phyloP scores from a whole-genome alignment of 2,888 invertebrate species.

The Ochropleura plecta region DNA sequence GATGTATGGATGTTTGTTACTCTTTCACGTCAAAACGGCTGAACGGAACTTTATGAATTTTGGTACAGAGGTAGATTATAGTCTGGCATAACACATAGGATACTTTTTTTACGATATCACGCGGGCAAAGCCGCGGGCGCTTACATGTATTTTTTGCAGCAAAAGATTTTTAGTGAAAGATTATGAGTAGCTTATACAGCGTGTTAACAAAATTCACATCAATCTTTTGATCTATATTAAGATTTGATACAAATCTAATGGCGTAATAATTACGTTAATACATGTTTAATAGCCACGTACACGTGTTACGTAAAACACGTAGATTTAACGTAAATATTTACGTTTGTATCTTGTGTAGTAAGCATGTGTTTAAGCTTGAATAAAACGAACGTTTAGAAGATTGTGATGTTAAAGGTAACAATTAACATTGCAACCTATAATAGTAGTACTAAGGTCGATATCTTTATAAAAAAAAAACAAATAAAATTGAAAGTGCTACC shows the following conservation, averaged over 20 bases:
- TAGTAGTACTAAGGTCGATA: too few relatives aligned
- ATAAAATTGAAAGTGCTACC: too few relatives aligned
- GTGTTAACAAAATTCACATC: not conserved
- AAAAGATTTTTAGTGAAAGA: not conserved
- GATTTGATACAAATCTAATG: constrained; percentile 1
- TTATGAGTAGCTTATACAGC: not conserved
- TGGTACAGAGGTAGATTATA: too few relatives aligned
- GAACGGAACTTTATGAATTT: too few relatives aligned
- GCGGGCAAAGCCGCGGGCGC: too few relatives aligned
- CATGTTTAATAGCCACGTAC: constrained; percentile 26
- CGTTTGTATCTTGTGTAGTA: constrained; percentile 12
- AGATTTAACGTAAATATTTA: constrained; percentile 51
- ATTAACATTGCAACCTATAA: too few relatives aligned
- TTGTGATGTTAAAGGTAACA: not conserved
- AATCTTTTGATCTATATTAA: constrained; percentile 44
- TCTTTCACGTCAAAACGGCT: too few relatives aligned
- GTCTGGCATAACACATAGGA: too few relatives aligned
- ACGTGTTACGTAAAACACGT: constrained; percentile 50
- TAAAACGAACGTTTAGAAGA: not conserved
- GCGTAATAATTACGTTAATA: constrained; percentile 32
- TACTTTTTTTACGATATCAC: too few relatives aligned
- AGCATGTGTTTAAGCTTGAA: constrained; percentile 13
- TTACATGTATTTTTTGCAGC: not conserved
- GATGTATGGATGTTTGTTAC: too few relatives aligned
- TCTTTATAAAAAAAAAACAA: not conserved